Evolutionary conservation across 2,888 invertebrate species (phyloP).

Genomic region (Drosophila mercatorum): DNA sequence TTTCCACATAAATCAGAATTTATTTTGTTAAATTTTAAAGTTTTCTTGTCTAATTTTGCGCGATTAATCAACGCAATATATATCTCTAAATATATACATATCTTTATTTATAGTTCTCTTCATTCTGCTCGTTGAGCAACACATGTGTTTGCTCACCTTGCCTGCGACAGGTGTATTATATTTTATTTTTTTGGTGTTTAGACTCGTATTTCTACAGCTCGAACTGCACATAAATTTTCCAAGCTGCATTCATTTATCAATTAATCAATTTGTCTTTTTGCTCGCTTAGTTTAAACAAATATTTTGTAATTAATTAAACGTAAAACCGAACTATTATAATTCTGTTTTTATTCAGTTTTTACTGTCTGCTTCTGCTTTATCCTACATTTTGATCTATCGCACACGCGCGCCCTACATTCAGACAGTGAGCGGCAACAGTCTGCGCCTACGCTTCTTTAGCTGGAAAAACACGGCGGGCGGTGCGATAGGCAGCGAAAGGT

Average conservation of each 20-base stretch:
- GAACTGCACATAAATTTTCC: slow-evolving; percentile 59
- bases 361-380: slow-evolving; percentile 18
- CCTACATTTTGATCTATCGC: slow-evolving; percentile 31
- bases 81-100: slow-evolving; percentile 1
- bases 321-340: slow-evolving; percentile 52
- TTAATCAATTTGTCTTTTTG: slow-evolving; percentile 76
- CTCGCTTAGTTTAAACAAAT: slow-evolving; percentile 66
- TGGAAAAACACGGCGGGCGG: slow-evolving; percentile 63
- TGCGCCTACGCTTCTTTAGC: slow-evolving; percentile 43
- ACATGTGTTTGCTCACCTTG: slow-evolving; percentile 64
- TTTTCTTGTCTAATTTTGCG: slow-evolving; percentile 76
- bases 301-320: slow-evolving; percentile 74
- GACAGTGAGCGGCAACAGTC: slow-evolving; percentile 35
- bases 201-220: slow-evolving; percentile 16
- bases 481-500: slow-evolving; percentile 6
- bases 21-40: slow-evolving; percentile 57
- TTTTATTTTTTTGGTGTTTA: slow-evolving; percentile 1
- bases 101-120: slow-evolving; percentile 59
- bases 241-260: slow-evolving; percentile 69
- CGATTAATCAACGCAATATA: slow-evolving; percentile 66
- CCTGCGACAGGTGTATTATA: slow-evolving; percentile 56
- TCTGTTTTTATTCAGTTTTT: slow-evolving; percentile 23
- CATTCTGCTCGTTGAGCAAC: slow-evolving; percentile 21
- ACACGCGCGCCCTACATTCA: slow-evolving; percentile 37
- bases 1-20: slow-evolving; percentile 72